Conservation (phyloP, 2,797 vertebrate species). For the Enteromius afrohamiltoni region DNA sequence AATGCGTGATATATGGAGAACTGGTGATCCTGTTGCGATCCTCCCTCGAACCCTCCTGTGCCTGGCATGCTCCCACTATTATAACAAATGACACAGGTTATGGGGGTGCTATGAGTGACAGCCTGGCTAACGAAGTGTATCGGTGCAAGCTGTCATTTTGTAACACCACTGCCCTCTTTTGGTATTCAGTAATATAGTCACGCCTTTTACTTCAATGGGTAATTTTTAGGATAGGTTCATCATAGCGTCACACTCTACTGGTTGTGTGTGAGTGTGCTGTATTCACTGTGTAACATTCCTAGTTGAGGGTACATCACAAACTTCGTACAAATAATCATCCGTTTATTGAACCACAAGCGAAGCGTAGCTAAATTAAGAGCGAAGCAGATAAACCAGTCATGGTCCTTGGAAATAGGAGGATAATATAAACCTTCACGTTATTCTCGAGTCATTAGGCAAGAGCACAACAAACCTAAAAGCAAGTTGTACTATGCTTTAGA, state of each 20-base stretch:
- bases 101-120: conserved; percentile 11
- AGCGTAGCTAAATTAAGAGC: conserved; percentile 11
- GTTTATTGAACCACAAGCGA: not conserved
- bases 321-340: not conserved
- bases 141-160: not conserved
- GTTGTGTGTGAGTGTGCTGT: not conserved
- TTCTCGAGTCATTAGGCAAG: conserved; percentile 48
- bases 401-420: conserved; percentile 47
- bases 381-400: conserved; percentile 33
- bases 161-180: conserved; percentile 50
- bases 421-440: conserved; percentile 47
- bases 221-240: not conserved
- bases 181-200: conserved; percentile 11
- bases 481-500: conserved; percentile 35
- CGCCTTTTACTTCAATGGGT: not conserved
- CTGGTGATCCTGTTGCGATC: not conserved
- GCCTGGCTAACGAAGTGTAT: not conserved
- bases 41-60: conserved; percentile 8
- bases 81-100: conserved; percentile 35
- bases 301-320: not conserved
- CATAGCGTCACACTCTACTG: not conserved
- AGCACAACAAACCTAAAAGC: conserved; percentile 44
- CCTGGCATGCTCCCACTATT: not conserved
- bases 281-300: not conserved
- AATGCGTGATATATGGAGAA: conserved; percentile 40